Evolutionary conservation across 2,888 invertebrate species (phyloP).

Genomic region (Papilio gigon): DNA sequence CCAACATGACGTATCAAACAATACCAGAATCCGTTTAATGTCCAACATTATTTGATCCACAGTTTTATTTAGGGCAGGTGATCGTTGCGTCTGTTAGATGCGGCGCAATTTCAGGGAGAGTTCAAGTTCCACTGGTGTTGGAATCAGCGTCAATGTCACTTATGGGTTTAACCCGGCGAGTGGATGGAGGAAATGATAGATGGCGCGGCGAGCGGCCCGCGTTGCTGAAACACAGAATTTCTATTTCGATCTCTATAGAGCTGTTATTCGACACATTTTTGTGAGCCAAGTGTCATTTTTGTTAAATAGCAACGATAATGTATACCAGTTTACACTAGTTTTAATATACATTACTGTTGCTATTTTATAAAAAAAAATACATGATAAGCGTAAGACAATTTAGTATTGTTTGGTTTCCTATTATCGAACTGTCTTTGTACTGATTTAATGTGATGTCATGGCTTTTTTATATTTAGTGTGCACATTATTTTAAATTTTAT

Average conservation of each 20-base stretch:
- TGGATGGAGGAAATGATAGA: constrained; percentile 82
- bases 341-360: too few species aligned
- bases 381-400: too few species aligned
- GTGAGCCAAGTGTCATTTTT: too few species aligned
- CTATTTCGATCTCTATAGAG: constrained; percentile 59
- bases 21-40: constrained; percentile 59
- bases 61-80: constrained; percentile 49
- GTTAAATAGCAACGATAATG: neutral
- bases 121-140: constrained; percentile 62
- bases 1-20: constrained; percentile 62
- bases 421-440: too few species aligned
- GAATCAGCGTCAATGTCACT: constrained; percentile 80
- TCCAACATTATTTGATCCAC: constrained; percentile 59
- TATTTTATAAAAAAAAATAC: too few species aligned
- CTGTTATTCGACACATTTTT: constrained; percentile 48
- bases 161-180: constrained; percentile 82
- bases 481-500: too few species aligned
- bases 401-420: too few species aligned
- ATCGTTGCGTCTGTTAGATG: constrained; percentile 48
- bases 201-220: constrained; percentile 69
- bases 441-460: too few species aligned
- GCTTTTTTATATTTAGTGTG: too few species aligned
- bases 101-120: constrained; percentile 49
- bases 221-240: constrained; percentile 64
- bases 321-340: too few species aligned